Evolutionary conservation across 2,113 vertebrate species (phyloP).

Genomic region (Ciconia stormi): DNA sequence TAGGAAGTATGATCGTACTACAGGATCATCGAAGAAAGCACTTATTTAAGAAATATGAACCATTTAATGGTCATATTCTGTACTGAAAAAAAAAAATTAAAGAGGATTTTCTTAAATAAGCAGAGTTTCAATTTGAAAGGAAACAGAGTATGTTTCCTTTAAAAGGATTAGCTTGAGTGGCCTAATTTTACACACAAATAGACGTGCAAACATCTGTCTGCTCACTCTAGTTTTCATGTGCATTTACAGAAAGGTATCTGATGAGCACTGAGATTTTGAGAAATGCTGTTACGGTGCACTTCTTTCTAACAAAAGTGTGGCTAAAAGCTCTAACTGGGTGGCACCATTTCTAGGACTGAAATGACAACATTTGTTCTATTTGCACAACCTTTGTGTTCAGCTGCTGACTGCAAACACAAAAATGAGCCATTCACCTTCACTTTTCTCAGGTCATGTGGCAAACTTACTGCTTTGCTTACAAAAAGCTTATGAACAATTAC

Average conservation of each 20-base stretch:
- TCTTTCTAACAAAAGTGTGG: background rate
- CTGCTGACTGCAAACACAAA: constrained; percentile 9
- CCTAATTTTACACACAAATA: background rate
- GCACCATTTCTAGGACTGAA: constrained; percentile 5
- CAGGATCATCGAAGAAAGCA: background rate
- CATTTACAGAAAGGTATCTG: background rate
- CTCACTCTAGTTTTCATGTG: background rate
- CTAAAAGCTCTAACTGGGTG: background rate
- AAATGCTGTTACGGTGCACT: background rate
- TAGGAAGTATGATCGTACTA: background rate
- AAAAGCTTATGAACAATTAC: background rate
- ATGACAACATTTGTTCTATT: constrained; percentile 39
- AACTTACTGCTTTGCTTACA: background rate
- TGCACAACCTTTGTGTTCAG: constrained; percentile 43
- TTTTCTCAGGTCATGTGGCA: background rate
- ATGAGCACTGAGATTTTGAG: background rate
- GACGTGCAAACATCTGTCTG: background rate
- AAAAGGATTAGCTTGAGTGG: background rate
- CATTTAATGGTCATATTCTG: background rate
- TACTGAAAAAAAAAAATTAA: background rate
- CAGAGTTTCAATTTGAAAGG: background rate
- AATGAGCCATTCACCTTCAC: background rate
- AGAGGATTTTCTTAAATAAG: background rate
- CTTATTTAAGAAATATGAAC: background rate
- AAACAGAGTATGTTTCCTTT: background rate